Conservation (phyloP, 2,888 invertebrate genomes). For the Cerastis rubricosa region DNA sequence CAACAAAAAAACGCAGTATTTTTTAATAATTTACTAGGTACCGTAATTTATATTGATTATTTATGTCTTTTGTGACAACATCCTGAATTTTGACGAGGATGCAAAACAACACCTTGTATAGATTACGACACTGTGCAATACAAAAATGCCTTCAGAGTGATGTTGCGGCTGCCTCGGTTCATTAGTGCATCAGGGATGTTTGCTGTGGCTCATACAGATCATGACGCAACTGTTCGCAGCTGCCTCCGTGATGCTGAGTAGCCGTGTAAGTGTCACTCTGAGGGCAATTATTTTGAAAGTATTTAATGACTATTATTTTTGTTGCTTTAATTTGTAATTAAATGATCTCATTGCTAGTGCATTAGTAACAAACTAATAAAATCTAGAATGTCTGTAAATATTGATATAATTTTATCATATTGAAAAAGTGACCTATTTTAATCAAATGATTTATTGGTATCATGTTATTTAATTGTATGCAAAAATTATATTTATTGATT, state of each 20-base stretch:
- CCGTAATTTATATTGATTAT: no score
- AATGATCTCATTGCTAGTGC: neutral
- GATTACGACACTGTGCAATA: neutral
- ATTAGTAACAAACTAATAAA: neutral
- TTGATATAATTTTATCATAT: no score
- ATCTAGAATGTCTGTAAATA: no score
- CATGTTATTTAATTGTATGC: neutral
- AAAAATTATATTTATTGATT: neutral
- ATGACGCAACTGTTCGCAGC: no score
- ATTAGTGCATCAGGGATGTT: neutral
- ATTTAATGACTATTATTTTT: neutral
- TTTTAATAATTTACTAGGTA: no score
- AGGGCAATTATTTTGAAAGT: neutral
- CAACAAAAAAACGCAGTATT: no score
- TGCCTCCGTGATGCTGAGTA: neutral
- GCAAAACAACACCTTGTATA: no score
- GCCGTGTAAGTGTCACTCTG: neutral
- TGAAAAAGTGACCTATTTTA: no score
- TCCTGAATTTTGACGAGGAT: no score
- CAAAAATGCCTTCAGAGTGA: neutral
- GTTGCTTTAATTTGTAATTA: neutral
- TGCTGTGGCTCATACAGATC: neutral
- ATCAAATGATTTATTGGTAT: no score
- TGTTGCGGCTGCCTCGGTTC: neutral
- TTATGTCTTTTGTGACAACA: no score